These are phyloP conservation scores for Calameuta filiformis DNA, from an alignment of 2,888 invertebrate genomes.

Conservation along the genomic window DNA sequence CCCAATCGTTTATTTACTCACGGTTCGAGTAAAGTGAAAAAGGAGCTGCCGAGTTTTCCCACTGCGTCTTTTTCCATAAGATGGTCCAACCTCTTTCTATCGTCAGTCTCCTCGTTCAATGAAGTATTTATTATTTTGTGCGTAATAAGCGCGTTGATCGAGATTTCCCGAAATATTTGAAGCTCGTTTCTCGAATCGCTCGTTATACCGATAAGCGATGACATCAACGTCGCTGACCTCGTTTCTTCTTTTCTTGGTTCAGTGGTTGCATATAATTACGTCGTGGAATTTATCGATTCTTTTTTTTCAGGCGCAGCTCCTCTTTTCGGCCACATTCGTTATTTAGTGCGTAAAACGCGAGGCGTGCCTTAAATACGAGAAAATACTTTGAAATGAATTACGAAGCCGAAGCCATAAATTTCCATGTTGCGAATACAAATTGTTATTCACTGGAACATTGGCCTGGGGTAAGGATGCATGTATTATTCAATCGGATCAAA, in stretches of 20 bases:
- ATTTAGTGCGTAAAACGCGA: not conserved
- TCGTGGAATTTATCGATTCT: not conserved
- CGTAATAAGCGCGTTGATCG: not conserved
- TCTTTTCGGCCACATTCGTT: not conserved
- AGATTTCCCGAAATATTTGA: too few relatives aligned
- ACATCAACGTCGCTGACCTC: not conserved
- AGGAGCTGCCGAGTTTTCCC: not conserved
- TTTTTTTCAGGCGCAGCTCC: not conserved
- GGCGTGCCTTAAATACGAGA: not conserved
- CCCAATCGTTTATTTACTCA: not conserved
- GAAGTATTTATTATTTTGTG: not conserved
- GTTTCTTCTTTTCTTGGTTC: not conserved
- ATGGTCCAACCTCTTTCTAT: not conserved
- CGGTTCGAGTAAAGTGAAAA: not conserved
- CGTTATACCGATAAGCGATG: not conserved
- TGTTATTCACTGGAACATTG: constrained; percentile 6
- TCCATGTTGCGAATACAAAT: not conserved
- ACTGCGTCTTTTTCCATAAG: too few relatives aligned
- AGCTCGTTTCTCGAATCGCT: too few relatives aligned
- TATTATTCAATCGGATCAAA: constrained; percentile 8
- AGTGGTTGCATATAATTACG: not conserved
- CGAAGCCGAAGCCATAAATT: not conserved
- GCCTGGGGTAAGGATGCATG: constrained; percentile 2
- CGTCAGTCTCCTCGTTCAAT: not conserved
- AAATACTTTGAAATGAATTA: not conserved